Conservation (phyloP, 2,797 vertebrate species). For the Heterohyrax brucei region DNA sequence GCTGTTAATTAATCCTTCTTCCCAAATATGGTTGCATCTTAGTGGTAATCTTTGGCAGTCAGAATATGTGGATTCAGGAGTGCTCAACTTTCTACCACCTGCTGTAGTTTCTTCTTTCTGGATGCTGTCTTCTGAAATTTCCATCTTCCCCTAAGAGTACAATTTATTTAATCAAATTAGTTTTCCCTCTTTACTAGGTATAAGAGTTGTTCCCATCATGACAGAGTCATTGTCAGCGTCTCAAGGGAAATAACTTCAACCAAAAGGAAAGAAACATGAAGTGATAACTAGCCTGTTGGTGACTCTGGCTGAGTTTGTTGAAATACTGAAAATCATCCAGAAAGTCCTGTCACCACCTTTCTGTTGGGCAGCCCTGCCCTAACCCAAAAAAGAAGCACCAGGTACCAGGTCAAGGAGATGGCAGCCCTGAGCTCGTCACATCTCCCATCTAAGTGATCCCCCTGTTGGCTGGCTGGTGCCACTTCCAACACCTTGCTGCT, state of each 20-base stretch:
- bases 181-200: constrained; percentile 21
- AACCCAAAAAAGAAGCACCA: neutral
- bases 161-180: constrained; percentile 59
- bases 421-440: too few relatives aligned
- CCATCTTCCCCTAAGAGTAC: neutral
- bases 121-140: constrained; percentile 40
- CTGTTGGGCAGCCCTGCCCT: neutral
- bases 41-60: neutral
- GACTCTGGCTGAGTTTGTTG: constrained; percentile 33
- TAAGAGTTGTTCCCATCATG: neutral
- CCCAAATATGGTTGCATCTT: neutral
- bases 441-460: constrained; percentile 45
- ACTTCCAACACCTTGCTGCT: neutral
- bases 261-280: constrained; percentile 53
- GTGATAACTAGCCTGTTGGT: constrained; percentile 7
- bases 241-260: constrained; percentile 27
- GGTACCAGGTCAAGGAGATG: neutral
- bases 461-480: neutral
- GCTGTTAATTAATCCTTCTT: neutral
- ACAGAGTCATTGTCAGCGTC: neutral
- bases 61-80: neutral
- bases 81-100: constrained; percentile 31
- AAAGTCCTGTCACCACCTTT: neutral
- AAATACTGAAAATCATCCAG: constrained; percentile 19
- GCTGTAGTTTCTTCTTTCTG: constrained; percentile 3